phyloP scores from a whole-genome alignment of 2,113 vertebrate species.

The Daubentonia madagascariensis region DNA sequence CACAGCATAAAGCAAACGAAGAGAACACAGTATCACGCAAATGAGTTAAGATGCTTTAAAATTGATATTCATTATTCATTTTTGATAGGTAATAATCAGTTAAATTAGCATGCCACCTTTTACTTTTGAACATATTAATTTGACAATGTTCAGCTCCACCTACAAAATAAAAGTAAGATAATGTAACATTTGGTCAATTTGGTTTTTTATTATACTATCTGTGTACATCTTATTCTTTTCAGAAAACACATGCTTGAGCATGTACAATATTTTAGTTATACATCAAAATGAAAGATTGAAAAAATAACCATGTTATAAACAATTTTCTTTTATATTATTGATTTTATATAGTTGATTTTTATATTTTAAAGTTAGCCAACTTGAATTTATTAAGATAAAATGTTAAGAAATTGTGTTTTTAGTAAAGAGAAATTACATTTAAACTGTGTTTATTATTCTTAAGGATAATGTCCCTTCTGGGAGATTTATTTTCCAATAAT shows the following conservation, averaged over 20 bases:
- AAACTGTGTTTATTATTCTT: neutral
- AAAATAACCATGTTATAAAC: neutral
- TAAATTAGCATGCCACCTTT: neutral
- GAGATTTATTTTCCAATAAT: neutral
- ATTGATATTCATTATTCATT: neutral
- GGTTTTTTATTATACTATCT: neutral
- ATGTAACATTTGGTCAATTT: slow-evolving; percentile 17
- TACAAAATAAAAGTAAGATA: slow-evolving; percentile 44
- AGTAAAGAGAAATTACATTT: neutral
- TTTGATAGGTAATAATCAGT: slow-evolving; percentile 4
- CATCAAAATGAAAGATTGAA: neutral
- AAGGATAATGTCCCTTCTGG: neutral
- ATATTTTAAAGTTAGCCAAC: slow-evolving; percentile 7
- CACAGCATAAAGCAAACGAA: neutral
- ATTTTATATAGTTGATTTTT: neutral
- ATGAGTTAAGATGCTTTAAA: neutral
- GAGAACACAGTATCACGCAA: neutral
- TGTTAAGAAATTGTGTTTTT: neutral
- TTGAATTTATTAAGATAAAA: slow-evolving; percentile 18
- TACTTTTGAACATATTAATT: neutral
- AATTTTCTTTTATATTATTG: neutral
- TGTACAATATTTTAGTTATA: neutral
- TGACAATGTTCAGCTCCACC: neutral
- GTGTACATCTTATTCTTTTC: neutral
- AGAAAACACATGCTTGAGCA: neutral